Conservation (phyloP, 2,797 vertebrate species). For the Galago senegalensis region DNA sequence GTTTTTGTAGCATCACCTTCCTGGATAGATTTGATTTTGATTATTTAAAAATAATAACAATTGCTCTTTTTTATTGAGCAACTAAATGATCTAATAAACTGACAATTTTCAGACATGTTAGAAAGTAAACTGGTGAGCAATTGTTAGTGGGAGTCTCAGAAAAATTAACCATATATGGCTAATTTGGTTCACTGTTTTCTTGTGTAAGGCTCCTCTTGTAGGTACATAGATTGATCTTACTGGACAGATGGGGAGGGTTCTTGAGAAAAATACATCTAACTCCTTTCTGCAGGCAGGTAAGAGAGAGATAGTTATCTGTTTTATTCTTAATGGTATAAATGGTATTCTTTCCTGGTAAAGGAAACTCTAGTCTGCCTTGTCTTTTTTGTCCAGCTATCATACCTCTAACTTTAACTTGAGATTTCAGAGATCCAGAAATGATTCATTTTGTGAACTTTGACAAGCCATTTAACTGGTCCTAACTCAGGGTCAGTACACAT, state of each 20-base stretch:
- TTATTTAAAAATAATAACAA: neutral
- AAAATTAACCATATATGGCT: neutral
- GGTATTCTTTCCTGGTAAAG: neutral
- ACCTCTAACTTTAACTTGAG: neutral
- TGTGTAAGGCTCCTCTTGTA: neutral
- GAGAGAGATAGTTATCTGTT: neutral
- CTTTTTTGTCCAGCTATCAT: neutral
- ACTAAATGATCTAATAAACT: neutral
- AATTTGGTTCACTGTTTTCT: neutral
- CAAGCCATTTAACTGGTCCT: neutral
- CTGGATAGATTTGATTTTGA: neutral
- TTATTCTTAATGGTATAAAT: neutral
- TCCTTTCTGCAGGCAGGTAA: neutral
- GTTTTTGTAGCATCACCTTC: neutral
- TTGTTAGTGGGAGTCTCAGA: neutral
- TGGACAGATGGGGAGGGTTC: neutral
- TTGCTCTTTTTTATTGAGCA: neutral
- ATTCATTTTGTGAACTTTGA: conserved; percentile 1
- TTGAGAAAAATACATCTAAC: neutral
- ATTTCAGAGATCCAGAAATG: neutral
- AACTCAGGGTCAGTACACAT: neutral
- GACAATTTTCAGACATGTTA: neutral
- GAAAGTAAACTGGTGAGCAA: neutral
- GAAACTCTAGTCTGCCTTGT: neutral
- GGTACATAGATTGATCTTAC: neutral